These are phyloP conservation scores for Hemibagrus wyckioides DNA, from an alignment of 2,113 vertebrate species.

Conservation along the genomic window DNA sequence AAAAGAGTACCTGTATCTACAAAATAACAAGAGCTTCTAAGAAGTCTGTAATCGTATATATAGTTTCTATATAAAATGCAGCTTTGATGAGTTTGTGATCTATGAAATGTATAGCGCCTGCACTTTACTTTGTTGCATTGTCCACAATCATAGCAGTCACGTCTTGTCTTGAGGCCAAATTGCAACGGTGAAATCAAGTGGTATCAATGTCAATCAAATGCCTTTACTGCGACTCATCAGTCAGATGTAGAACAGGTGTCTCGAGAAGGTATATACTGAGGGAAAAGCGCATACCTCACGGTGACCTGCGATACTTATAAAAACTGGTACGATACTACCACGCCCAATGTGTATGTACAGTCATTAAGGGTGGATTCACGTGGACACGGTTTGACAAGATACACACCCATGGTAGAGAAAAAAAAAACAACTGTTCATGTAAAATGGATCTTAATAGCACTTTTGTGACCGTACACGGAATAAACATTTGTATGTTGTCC, in stretches of 20 bases:
- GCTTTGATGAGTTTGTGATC: background rate
- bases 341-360: slow-evolving; percentile 28
- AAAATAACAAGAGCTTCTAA: slow-evolving; percentile 19
- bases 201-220: slow-evolving; percentile 11
- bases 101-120: background rate
- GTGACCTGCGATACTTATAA: background rate
- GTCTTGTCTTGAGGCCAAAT: background rate
- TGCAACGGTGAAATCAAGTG: background rate
- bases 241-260: slow-evolving; percentile 20
- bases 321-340: slow-evolving; percentile 23
- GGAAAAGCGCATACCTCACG: slow-evolving; percentile 14
- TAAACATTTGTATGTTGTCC: slow-evolving; percentile 11
- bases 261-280: background rate
- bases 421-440: background rate
- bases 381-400: slow-evolving; percentile 5
- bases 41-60: slow-evolving; percentile 22
- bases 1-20: background rate
- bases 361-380: slow-evolving; percentile 20
- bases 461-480: background rate
- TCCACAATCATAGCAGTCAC: background rate
- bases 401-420: slow-evolving; percentile 3
- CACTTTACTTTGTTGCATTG: slow-evolving; percentile 14
- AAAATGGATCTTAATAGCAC: slow-evolving; percentile 18
- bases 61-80: slow-evolving; percentile 2
- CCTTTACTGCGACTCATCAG: slow-evolving; percentile 16